phyloP scores from a whole-genome alignment of 2,113 vertebrate species.

The Xenopus laevis region DNA sequence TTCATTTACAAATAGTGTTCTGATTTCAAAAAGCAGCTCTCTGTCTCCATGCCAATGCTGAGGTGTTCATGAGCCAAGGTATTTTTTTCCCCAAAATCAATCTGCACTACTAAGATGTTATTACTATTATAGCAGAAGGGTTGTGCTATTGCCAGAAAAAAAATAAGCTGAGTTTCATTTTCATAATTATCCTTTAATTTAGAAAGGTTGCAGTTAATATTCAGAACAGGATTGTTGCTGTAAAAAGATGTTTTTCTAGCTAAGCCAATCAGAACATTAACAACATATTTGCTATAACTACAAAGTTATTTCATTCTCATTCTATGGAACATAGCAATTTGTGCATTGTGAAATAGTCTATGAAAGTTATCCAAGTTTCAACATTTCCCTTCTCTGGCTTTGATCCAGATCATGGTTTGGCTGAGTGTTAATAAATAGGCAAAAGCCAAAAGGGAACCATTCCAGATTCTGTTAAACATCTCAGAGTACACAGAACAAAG shows the following conservation, averaged over 20 bases:
- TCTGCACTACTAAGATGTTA: conserved; percentile 30
- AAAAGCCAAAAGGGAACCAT: conserved; percentile 1
- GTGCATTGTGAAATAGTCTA: conserved; percentile 5
- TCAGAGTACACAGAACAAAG: conserved; percentile 14
- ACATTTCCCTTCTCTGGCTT: conserved; percentile 4
- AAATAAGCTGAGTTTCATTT: conserved; percentile 27
- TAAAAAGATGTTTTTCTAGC: conserved; percentile 21
- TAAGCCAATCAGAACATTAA: conserved; percentile 11
- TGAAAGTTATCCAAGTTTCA: conserved; percentile 4
- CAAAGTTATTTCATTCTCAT: conserved; percentile 1
- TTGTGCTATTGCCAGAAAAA: conserved; percentile 22
- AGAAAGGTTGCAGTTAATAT: conserved; percentile 26
- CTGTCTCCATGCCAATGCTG: conserved; percentile 10
- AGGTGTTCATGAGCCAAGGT: conserved; percentile 36
- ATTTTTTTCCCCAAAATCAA: conserved; percentile 35
- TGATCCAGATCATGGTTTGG: conserved; percentile 17
- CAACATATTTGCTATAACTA: not conserved
- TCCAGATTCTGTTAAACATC: conserved; percentile 28
- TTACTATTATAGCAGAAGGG: conserved; percentile 31
- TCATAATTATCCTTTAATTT: conserved; percentile 34
- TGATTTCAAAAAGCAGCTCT: conserved; percentile 4
- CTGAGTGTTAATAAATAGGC: not conserved
- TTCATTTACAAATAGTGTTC: conserved; percentile 21
- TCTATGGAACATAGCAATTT: not conserved
- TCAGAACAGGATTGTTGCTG: conserved; percentile 11